Percentiles rank a stretch among this genome's conserved stretches.
Evolutionary conservation across 1,140 invertebrate genomes (phyloP).

Genomic region (Galendromus occidentalis): DNA sequence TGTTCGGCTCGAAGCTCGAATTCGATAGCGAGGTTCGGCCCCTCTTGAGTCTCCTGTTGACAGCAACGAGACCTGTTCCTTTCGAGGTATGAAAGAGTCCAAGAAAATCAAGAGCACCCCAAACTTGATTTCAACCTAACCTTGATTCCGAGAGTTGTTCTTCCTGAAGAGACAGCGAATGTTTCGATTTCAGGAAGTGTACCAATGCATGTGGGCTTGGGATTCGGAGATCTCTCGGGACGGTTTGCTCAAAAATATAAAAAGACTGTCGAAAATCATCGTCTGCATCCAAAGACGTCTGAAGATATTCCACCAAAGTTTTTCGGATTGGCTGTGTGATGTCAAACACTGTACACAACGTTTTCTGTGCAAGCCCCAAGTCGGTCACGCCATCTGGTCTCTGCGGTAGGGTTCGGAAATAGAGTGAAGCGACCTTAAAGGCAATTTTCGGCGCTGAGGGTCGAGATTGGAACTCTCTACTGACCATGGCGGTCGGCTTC

Average conservation of each 20-base stretch:
- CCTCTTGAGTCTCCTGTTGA: slow-evolving; percentile 64
- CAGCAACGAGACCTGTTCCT: slow-evolving; percentile 59
- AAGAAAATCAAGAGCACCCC: too few species aligned
- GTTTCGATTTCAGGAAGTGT: slow-evolving; percentile 34
- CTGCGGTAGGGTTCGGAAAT: slow-evolving; percentile 47
- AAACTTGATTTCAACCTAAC: too few species aligned
- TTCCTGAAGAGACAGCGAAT: background rate
- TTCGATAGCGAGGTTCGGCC: slow-evolving; percentile 57
- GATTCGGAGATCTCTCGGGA: slow-evolving; percentile 55
- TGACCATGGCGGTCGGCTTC: background rate
- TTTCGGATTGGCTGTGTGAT: slow-evolving; percentile 79
- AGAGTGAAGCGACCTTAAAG: too few species aligned
- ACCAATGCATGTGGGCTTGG: slow-evolving; percentile 55
- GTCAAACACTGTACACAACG: slow-evolving; percentile 90
- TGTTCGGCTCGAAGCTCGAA: slow-evolving; percentile 60
- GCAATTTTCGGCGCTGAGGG: too few species aligned
- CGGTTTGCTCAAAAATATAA: slow-evolving; percentile 60
- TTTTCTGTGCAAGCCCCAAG: slow-evolving; percentile 62
- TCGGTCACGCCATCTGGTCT: slow-evolving; percentile 71
- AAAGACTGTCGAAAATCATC: slow-evolving; percentile 51
- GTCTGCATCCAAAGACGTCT: slow-evolving; percentile 36
- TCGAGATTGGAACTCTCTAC: background rate
- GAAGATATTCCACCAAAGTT: slow-evolving; percentile 69
- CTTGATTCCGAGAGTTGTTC: too few species aligned
- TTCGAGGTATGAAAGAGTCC: slow-evolving; percentile 35